Percentiles rank a stretch among this genome's conserved stretches.
Conservation (phyloP, 2,797 vertebrate species). For the Adrianichthys oophorus region DNA sequence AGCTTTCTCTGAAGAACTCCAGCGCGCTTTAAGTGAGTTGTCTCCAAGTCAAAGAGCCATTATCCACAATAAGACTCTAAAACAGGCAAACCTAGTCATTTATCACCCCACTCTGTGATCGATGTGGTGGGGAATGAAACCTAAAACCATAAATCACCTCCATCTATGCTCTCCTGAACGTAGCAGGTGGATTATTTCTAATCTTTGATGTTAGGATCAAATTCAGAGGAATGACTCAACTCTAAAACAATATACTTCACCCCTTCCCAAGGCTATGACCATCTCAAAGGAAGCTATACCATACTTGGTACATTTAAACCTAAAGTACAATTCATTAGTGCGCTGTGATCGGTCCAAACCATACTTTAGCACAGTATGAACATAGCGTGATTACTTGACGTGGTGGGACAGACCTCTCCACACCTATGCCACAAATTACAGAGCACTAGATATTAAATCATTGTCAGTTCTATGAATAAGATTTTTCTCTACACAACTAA, state of each 20-base stretch:
- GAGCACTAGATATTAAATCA: too few species aligned
- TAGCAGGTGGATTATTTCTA: constrained; percentile 42
- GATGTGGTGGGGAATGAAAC: constrained; percentile 18
- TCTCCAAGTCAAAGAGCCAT: constrained; percentile 33
- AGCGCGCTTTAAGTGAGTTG: constrained; percentile 20
- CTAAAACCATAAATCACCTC: constrained; percentile 38
- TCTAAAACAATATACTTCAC: not conserved
- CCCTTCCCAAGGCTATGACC: not conserved
- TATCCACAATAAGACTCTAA: constrained; percentile 2
- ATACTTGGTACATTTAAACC: too few species aligned
- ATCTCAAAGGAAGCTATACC: constrained; percentile 2
- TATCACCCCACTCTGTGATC: constrained; percentile 20
- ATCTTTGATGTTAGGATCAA: constrained; percentile 19
- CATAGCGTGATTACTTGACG: too few species aligned
- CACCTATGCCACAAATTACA: too few species aligned
- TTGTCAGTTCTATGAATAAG: too few species aligned
- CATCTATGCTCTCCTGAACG: not conserved
- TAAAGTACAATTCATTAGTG: too few species aligned
- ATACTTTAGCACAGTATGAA: too few species aligned
- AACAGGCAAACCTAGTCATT: constrained; percentile 20
- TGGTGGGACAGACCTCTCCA: too few species aligned
- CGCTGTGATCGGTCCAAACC: too few species aligned
- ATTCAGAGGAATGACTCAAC: constrained; percentile 27
- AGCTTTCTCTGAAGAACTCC: constrained; percentile 9
- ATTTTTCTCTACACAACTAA: too few species aligned